phyloP scores from a whole-genome alignment of 2,888 invertebrate genomes.

The Thymelicus lineola region DNA sequence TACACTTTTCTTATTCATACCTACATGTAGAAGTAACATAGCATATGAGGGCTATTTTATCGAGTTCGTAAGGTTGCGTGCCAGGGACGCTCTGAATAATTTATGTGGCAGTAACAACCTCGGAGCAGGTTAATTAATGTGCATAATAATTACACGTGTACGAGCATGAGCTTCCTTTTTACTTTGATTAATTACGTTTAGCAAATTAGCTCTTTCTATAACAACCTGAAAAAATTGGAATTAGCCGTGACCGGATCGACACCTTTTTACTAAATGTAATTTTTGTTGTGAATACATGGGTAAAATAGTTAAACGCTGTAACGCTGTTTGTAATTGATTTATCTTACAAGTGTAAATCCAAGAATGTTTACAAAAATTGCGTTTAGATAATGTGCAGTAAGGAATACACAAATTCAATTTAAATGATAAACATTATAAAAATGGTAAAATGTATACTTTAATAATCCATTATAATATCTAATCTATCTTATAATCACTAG shows the following conservation, averaged over 20 bases:
- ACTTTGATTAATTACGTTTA: constrained; percentile 78
- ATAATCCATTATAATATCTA: no score
- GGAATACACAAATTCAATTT: no score
- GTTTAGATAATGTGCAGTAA: no score
- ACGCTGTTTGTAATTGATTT: no score
- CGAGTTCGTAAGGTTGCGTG: constrained; percentile 61
- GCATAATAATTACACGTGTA: constrained; percentile 82
- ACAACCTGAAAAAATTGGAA: constrained; percentile 31
- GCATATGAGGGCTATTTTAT: constrained; percentile 40
- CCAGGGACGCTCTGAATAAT: constrained; percentile 68
- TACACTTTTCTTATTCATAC: not conserved
- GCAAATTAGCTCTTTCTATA: constrained; percentile 72
- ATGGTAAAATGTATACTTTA: no score
- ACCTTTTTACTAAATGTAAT: constrained; percentile 14
- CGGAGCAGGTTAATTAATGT: constrained; percentile 78
- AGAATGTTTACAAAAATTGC: no score
- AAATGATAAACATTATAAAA: no score
- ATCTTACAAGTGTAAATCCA: no score
- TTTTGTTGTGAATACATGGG: no score
- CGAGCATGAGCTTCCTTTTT: constrained; percentile 81
- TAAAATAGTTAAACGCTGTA: no score
- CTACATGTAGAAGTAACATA: constrained; percentile 5
- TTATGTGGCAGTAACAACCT: constrained; percentile 63
- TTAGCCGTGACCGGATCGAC: constrained; percentile 34
- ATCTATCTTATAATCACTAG: no score